phyloP scores from a whole-genome alignment of 2,888 invertebrate species.

The Cryptus viduatorius region DNA sequence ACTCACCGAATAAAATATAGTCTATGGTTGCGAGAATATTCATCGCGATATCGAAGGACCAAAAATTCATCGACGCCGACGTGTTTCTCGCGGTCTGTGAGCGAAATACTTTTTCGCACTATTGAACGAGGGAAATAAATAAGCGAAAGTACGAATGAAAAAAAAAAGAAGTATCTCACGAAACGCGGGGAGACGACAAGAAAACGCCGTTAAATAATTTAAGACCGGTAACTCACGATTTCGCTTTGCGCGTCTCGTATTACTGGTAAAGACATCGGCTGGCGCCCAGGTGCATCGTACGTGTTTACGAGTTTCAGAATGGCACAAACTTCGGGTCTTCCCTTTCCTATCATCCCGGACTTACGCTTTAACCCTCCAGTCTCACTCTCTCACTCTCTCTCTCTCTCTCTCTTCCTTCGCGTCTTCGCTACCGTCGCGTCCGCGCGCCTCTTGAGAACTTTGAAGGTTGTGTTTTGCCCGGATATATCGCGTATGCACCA shows the following conservation, averaged over 20 bases:
- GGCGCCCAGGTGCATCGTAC: constrained; percentile 81
- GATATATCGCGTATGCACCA: constrained; percentile 76
- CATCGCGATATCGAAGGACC: background rate
- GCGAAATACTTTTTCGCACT: constrained; percentile 8
- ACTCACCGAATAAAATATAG: background rate
- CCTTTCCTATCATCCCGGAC: constrained; percentile 47
- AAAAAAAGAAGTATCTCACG: constrained; percentile 21
- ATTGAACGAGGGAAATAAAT: background rate
- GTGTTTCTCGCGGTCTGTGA: background rate
- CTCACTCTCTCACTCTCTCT: background rate
- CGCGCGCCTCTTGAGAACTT: constrained; percentile 72
- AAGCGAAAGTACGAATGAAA: constrained; percentile 3
- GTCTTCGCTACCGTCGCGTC: background rate
- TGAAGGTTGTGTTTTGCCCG: constrained; percentile 77
- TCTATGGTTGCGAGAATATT: background rate
- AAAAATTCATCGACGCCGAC: background rate
- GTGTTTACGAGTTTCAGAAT: constrained; percentile 82
- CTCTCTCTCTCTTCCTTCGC: constrained; percentile 8
- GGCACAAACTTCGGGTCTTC: constrained; percentile 69
- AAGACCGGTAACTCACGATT: constrained; percentile 75
- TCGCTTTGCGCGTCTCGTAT: constrained; percentile 75
- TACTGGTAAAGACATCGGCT: constrained; percentile 79
- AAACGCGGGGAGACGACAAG: constrained; percentile 7
- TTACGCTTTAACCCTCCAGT: constrained; percentile 24
- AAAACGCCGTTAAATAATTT: constrained; percentile 75